Conservation (phyloP, 2,113 vertebrate species). For the Ardeotis arabs region DNA sequence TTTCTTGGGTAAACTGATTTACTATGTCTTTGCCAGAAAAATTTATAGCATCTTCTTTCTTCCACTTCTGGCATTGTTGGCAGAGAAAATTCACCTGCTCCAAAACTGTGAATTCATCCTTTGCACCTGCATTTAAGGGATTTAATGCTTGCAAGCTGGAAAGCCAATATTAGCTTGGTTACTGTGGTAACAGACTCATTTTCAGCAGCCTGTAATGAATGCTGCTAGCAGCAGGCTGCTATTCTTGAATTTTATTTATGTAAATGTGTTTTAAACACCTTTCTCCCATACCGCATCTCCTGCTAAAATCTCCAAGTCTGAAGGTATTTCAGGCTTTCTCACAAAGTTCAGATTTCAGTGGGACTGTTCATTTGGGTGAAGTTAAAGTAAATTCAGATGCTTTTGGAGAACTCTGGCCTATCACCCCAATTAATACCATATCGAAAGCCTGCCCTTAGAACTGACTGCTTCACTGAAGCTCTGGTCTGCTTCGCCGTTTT, state of each 20-base stretch:
- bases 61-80: not conserved
- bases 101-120: slow-evolving; percentile 13
- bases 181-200: slow-evolving; percentile 67
- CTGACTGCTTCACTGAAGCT: not conserved
- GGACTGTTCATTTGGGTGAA: not conserved
- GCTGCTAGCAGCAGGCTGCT: slow-evolving; percentile 36
- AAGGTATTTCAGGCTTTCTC: not conserved
- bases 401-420: not conserved
- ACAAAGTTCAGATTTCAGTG: not conserved
- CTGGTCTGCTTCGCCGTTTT: not conserved
- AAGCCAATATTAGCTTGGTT: slow-evolving; percentile 62
- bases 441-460: not conserved
- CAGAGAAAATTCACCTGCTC: not conserved
- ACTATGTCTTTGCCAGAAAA: not conserved
- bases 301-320: not conserved
- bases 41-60: not conserved
- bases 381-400: not conserved
- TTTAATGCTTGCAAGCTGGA: slow-evolving; percentile 35
- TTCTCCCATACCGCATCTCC: not conserved
- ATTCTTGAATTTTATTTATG: slow-evolving; percentile 62
- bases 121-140: slow-evolving; percentile 46
- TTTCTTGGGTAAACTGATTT: not conserved
- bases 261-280: slow-evolving; percentile 42
- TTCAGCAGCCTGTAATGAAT: slow-evolving; percentile 53
- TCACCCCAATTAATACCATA: not conserved